These are phyloP conservation scores for Bradynema listronoti DNA, from an alignment of 1,140 invertebrate genomes.

Conservation along the genomic window DNA sequence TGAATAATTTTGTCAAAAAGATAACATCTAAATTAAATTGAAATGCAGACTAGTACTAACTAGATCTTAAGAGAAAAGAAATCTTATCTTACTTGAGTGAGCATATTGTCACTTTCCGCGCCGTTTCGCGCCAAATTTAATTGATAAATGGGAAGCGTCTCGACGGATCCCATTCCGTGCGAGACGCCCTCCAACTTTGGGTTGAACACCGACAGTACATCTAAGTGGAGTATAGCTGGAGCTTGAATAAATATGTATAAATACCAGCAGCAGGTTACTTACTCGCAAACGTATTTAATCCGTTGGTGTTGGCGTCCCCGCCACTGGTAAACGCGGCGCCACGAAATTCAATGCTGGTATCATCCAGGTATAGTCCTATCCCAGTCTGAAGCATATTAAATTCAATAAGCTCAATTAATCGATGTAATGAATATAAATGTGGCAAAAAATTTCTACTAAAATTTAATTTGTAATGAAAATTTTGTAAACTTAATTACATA, in stretches of 20 bases:
- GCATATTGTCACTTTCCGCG: slow-evolving; percentile 43
- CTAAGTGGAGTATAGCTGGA: slow-evolving; percentile 54
- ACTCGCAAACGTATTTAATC: slow-evolving; percentile 35
- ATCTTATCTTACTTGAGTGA: slow-evolving; percentile 43
- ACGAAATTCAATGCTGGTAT: slow-evolving; percentile 52
- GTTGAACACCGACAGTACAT: slow-evolving; percentile 51
- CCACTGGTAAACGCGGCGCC: slow-evolving; percentile 54
- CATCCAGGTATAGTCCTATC: slow-evolving; percentile 46
- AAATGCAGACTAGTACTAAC: too few relatives aligned
- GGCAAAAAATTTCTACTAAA: too few relatives aligned
- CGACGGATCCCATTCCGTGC: slow-evolving; percentile 49
- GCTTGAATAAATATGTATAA: too few relatives aligned
- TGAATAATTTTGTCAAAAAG: too few relatives aligned
- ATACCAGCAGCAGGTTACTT: background rate
- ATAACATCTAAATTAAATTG: too few relatives aligned
- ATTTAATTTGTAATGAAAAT: too few relatives aligned
- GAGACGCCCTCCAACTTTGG: slow-evolving; percentile 40
- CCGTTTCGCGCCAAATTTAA: slow-evolving; percentile 51
- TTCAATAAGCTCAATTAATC: slow-evolving; percentile 12
- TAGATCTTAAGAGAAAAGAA: too few relatives aligned
- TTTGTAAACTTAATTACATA: too few relatives aligned
- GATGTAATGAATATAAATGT: too few relatives aligned
- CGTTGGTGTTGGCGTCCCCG: slow-evolving; percentile 53
- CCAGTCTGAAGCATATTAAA: slow-evolving; percentile 38
- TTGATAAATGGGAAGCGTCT: slow-evolving; percentile 48